Conservation (phyloP, 1,140 invertebrate genomes). For the Agrypnia vestita region DNA sequence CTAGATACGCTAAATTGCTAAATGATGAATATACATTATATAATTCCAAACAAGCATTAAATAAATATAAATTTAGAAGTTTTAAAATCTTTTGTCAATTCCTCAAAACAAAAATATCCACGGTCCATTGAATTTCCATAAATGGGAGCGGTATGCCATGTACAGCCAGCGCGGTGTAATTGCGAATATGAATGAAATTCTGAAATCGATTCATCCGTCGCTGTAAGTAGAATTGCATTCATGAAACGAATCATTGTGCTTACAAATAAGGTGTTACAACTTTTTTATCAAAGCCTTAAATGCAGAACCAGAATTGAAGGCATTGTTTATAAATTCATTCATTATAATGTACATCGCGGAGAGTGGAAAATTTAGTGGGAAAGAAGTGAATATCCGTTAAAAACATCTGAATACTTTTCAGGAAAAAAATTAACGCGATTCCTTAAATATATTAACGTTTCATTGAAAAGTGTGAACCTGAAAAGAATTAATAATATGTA, state of each 20-base stretch:
- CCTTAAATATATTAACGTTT: too few species aligned
- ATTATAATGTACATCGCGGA: neutral
- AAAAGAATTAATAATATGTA: too few species aligned
- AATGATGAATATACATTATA: too few species aligned
- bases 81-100: conserved; percentile 1
- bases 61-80: too few species aligned
- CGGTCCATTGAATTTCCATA: neutral
- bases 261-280: conserved; percentile 39
- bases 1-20: too few species aligned
- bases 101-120: neutral
- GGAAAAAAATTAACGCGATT: too few species aligned
- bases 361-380: neutral
- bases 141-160: neutral
- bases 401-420: neutral
- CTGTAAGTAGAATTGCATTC: conserved; percentile 15
- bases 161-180: neutral
- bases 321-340: conserved; percentile 38
- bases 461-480: too few species aligned
- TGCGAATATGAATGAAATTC: conserved; percentile 1
- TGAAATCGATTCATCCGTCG: neutral
- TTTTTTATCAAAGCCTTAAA: conserved; percentile 34
- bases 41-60: too few species aligned
- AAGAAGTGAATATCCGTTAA: neutral
- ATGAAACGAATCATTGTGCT: conserved; percentile 23
- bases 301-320: conserved; percentile 22